Evolutionary conservation across 2,888 invertebrate genomes (phyloP).

Genomic region (Zygothrica quintamaculata): DNA sequence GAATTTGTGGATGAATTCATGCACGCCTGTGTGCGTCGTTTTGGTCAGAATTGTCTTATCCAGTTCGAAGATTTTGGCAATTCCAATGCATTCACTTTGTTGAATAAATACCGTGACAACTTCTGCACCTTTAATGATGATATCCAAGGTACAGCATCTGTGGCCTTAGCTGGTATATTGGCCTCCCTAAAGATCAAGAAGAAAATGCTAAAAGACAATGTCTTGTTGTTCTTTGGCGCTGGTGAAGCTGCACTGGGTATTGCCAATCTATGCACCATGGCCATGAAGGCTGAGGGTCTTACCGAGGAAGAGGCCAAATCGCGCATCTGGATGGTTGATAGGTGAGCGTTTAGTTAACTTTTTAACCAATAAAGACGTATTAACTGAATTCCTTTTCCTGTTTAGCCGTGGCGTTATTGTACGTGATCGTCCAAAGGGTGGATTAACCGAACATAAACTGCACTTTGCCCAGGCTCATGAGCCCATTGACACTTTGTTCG

Average conservation of each 20-base stretch:
- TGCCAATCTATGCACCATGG: slow-evolving; percentile 95
- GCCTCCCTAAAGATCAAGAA: slow-evolving; percentile 94
- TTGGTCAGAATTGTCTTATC: slow-evolving; percentile 93
- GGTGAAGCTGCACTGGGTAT: slow-evolving; percentile 99
- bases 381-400: background rate
- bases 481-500: slow-evolving; percentile 91
- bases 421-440: slow-evolving; percentile 92
- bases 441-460: slow-evolving; percentile 91
- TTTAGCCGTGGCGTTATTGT: slow-evolving; percentile 95
- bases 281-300: slow-evolving; percentile 95
- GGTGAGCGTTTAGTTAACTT: slow-evolving; percentile 35
- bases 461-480: slow-evolving; percentile 92
- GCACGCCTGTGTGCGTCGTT: slow-evolving; percentile 93
- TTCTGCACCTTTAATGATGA: slow-evolving; percentile 99
- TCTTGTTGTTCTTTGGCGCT: slow-evolving; percentile 97
- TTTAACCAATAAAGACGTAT: too few species aligned
- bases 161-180: slow-evolving; percentile 96
- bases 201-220: slow-evolving; percentile 92
- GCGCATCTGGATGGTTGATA: slow-evolving; percentile 97
- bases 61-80: slow-evolving; percentile 99
- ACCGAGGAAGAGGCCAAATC: slow-evolving; percentile 90
- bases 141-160: slow-evolving; percentile 98
- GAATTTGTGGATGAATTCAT: slow-evolving; percentile 99
- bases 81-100: slow-evolving; percentile 96
- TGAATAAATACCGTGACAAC: slow-evolving; percentile 94